Percentiles rank a stretch among this genome's conserved stretches.
These are phyloP conservation scores for Lasioglossum leucozonium DNA, from an alignment of 2,888 invertebrate genomes.

Conservation along the genomic window DNA sequence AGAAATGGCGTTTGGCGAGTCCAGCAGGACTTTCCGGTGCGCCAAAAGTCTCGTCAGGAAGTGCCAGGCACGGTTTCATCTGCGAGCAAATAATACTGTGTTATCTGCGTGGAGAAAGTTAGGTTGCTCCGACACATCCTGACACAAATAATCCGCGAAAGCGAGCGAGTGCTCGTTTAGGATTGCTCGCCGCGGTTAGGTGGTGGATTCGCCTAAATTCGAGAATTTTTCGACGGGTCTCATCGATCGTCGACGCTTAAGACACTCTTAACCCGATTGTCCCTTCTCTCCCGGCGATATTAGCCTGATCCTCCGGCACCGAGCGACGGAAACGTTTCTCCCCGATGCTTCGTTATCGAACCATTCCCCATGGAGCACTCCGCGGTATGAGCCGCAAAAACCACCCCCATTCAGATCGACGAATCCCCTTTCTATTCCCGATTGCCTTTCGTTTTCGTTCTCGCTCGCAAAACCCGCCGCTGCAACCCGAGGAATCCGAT, in stretches of 20 bases:
- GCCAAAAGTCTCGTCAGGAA: not conserved
- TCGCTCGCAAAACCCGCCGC: not conserved
- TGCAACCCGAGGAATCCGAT: not conserved
- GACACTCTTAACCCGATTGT: slow-evolving; percentile 56
- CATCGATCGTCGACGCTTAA: not conserved
- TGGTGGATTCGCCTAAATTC: not conserved
- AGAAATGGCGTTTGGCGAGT: not conserved
- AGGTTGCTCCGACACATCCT: not conserved
- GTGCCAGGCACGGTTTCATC: not conserved
- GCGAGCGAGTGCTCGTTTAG: not conserved
- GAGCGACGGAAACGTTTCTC: slow-evolving; percentile 46
- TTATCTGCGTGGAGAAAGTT: not conserved
- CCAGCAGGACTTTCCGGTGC: not conserved
- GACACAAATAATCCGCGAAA: not conserved
- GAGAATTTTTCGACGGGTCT: not conserved
- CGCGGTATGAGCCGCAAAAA: slow-evolving; percentile 26
- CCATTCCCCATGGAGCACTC: slow-evolving; percentile 9
- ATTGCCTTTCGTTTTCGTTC: slow-evolving; percentile 7
- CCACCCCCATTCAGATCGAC: not conserved
- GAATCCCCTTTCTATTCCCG: not conserved
- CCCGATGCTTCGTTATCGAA: slow-evolving; percentile 33
- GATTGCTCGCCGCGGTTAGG: not conserved
- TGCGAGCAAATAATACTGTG: not conserved
- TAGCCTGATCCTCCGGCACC: slow-evolving; percentile 49
- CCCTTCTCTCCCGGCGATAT: slow-evolving; percentile 40